A percentile compares a stretch with the other conserved stretches of the same genome.
phyloP scores from a whole-genome alignment of 2,113 vertebrate species.

The Galeopterus variegatus region DNA sequence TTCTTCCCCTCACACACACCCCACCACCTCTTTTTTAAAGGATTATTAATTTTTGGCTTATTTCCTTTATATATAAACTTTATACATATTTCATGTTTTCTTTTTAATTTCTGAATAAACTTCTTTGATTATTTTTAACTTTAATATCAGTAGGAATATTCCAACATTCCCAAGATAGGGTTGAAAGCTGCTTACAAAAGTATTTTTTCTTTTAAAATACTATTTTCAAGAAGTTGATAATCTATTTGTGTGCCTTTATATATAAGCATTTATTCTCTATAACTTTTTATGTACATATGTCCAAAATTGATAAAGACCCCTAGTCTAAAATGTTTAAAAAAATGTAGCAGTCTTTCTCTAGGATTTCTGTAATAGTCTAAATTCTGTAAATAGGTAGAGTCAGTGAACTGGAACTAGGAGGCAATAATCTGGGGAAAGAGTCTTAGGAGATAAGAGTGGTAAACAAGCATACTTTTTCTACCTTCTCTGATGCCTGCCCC shows the following conservation, averaged over 20 bases:
- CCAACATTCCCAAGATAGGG: not conserved
- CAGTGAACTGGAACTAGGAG: not conserved
- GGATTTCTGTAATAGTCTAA: not conserved
- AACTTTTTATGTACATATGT: not conserved
- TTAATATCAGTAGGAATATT: not conserved
- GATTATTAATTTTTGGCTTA: not conserved
- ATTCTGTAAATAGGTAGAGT: not conserved
- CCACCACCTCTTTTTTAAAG: not conserved
- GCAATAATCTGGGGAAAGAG: not conserved
- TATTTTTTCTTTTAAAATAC: slow-evolving; percentile 10
- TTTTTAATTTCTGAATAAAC: slow-evolving; percentile 44
- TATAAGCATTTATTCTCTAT: slow-evolving; percentile 15
- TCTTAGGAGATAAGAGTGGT: not conserved
- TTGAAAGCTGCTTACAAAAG: slow-evolving; percentile 8
- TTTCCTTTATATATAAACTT: slow-evolving; percentile 41
- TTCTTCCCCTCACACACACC: not conserved
- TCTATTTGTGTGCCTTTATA: not conserved
- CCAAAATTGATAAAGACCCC: not conserved
- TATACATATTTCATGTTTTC: not conserved
- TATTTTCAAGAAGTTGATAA: slow-evolving; percentile 20
- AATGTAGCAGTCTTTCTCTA: not conserved
- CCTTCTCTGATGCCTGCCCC: not conserved
- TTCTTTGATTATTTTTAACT: slow-evolving; percentile 43
- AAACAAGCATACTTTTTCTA: not conserved
- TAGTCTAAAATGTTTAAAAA: not conserved